Conservation (phyloP, 2,797 vertebrate species). For the Anguilla marmorata region DNA sequence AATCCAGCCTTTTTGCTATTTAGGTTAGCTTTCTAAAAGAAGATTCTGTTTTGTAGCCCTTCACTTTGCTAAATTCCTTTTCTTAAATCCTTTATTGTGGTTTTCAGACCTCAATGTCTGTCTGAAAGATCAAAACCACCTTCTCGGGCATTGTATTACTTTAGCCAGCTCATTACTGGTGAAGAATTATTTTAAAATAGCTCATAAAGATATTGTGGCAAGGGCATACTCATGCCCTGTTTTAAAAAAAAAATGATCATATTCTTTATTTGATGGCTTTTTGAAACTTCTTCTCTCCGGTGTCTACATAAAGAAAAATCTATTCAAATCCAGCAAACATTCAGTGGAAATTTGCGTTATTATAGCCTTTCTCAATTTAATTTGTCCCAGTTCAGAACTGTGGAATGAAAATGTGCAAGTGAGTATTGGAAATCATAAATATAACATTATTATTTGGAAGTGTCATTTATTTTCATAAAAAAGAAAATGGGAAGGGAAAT, state of each 20-base stretch:
- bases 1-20: neutral
- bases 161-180: neutral
- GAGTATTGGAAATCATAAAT: neutral
- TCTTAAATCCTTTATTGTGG: neutral
- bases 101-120: neutral
- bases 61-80: neutral
- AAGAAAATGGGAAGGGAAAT: neutral
- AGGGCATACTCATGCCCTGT: conserved; percentile 41
- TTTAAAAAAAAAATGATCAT: conserved; percentile 52
- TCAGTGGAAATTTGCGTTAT: neutral
- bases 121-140: conserved; percentile 51
- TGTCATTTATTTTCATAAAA: neutral
- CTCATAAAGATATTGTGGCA: conserved; percentile 59
- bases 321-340: neutral
- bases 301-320: neutral
- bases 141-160: conserved; percentile 54
- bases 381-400: neutral
- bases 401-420: neutral
- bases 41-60: neutral
- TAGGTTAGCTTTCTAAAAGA: neutral
- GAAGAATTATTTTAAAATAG: conserved; percentile 39
- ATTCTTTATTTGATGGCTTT: conserved; percentile 52
- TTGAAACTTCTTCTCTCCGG: conserved; percentile 39
- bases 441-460: neutral
- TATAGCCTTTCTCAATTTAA: neutral